Evolutionary conservation across 2,113 vertebrate genomes (phyloP).

Genomic region (Nanorana parkeri): DNA sequence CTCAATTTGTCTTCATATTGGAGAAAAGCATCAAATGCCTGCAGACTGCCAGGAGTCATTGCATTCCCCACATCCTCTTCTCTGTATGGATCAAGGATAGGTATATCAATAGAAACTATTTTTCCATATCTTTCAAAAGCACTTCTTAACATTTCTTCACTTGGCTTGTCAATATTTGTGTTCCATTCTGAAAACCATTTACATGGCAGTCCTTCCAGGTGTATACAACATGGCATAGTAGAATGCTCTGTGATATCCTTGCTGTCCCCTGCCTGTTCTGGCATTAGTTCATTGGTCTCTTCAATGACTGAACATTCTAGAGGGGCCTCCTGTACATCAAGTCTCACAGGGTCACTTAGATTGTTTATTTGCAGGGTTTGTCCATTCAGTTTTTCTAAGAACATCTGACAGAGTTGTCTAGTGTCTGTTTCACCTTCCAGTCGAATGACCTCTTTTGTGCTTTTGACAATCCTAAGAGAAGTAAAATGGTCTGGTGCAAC

Average conservation of each 20-base stretch:
- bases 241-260: conserved; percentile 55
- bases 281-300: conserved; percentile 59
- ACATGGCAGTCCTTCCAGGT: conserved; percentile 72
- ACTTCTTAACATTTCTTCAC: conserved; percentile 68
- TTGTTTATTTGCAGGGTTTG: conserved; percentile 67
- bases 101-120: conserved; percentile 73
- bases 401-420: conserved; percentile 62
- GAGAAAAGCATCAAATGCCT: conserved; percentile 73
- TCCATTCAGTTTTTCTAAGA: conserved; percentile 71
- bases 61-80: conserved; percentile 66
- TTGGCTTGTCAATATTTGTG: conserved; percentile 67
- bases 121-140: conserved; percentile 73
- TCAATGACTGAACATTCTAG: conserved; percentile 59
- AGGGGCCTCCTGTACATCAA: conserved; percentile 63
- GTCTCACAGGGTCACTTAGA: conserved; percentile 65
- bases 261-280: conserved; percentile 18
- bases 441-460: conserved; percentile 67
- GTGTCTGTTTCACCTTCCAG: conserved; percentile 74
- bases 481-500: conserved; percentile 72
- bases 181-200: conserved; percentile 72
- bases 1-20: conserved; percentile 70
- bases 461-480: conserved; percentile 68
- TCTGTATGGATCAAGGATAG: conserved; percentile 73
- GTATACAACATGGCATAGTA: conserved; percentile 62
- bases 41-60: conserved; percentile 64